Evolutionary conservation across 1,140 invertebrate species (phyloP).

Genomic region (Bombus terrestris): DNA sequence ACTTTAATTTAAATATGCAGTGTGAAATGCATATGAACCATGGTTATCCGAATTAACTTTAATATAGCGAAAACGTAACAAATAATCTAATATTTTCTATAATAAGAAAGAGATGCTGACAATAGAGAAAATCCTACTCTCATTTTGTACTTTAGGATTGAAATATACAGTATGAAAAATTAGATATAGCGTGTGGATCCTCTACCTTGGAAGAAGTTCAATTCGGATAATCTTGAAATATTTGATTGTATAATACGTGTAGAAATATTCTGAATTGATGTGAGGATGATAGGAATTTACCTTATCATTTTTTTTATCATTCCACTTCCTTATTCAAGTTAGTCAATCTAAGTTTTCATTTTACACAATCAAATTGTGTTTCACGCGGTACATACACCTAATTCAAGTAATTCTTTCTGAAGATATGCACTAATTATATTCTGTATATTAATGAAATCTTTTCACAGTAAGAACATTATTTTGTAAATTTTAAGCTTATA

Average conservation of each 20-base stretch:
- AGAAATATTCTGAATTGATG: slow-evolving; percentile 13
- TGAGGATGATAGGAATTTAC: slow-evolving; percentile 3
- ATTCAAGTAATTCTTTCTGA: background rate
- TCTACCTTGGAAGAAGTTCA: background rate
- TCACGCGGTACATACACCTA: background rate
- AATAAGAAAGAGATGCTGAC: background rate
- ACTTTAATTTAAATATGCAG: slow-evolving; percentile 17
- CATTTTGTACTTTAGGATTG: slow-evolving; percentile 7
- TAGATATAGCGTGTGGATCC: background rate
- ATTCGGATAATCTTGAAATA: slow-evolving; percentile 43
- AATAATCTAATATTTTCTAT: background rate
- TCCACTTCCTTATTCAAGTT: slow-evolving; percentile 22
- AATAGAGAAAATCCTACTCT: background rate
- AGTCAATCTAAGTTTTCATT: slow-evolving; percentile 4
- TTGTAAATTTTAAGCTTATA: background rate
- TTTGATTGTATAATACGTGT: slow-evolving; percentile 16
- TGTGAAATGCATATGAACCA: background rate
- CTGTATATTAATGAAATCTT: background rate
- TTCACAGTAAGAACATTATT: background rate
- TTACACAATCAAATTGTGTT: background rate
- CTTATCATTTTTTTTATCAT: slow-evolving; percentile 26
- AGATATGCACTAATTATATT: background rate
- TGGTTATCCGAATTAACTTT: slow-evolving; percentile 44
- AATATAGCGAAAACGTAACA: background rate
- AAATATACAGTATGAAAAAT: background rate